phyloP scores from a whole-genome alignment of 35 echinoderm and acorn worm species.

The Diadema setosum region DNA sequence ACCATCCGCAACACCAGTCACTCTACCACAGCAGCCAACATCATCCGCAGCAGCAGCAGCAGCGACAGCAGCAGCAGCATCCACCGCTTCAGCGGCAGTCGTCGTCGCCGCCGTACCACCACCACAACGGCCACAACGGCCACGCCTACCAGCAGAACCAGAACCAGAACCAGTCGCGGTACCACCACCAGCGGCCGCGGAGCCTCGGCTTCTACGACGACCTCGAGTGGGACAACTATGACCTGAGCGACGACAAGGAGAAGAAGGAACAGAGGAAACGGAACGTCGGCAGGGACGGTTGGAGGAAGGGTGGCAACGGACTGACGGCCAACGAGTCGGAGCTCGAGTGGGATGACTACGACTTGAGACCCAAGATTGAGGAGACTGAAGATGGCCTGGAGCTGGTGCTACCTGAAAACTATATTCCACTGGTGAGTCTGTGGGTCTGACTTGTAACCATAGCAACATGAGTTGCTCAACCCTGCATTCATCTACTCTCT shows the following conservation, averaged over 20 bases:
- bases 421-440: slow-evolving; percentile 79
- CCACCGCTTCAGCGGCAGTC: neutral
- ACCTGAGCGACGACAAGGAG: slow-evolving; percentile 52
- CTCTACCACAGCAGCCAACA: neutral
- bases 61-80: neutral
- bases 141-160: neutral
- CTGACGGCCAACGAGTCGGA: slow-evolving; percentile 71
- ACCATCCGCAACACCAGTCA: neutral
- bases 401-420: slow-evolving; percentile 62
- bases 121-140: slow-evolving; percentile 14
- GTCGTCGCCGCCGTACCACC: slow-evolving; percentile 2
- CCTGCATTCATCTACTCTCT: too few species aligned
- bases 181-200: neutral
- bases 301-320: slow-evolving; percentile 40
- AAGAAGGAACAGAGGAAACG: neutral
- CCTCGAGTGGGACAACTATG: slow-evolving; percentile 99
- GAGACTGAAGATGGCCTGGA: slow-evolving; percentile 64
- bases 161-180: neutral
- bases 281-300: slow-evolving; percentile 16
- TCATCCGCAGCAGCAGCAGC: slow-evolving; percentile 4
- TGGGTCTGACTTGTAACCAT: neutral
- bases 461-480: too few species aligned
- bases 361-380: slow-evolving; percentile 79
- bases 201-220: slow-evolving; percentile 12
- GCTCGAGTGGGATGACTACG: slow-evolving; percentile 98